Evolutionary conservation across 2,888 invertebrate species (phyloP).

Genomic region (Drosophila kuntzei): DNA sequence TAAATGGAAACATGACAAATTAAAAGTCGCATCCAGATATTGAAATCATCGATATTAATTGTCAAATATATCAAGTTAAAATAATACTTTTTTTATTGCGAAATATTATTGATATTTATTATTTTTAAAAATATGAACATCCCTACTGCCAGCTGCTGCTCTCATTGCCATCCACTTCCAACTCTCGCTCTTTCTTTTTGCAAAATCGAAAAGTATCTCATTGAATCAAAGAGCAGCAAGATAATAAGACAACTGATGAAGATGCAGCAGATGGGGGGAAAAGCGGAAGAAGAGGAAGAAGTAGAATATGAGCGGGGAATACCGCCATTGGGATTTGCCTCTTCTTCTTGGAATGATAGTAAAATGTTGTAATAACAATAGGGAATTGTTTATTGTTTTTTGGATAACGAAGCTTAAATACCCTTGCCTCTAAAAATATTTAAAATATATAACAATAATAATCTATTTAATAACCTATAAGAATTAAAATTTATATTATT

Average conservation of each 20-base stretch:
- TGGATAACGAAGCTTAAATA: conserved; percentile 1
- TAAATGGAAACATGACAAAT: no score
- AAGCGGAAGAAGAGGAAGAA: conserved; percentile 22
- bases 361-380: conserved; percentile 37
- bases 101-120: no score
- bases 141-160: conserved; percentile 19
- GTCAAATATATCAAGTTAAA: no score
- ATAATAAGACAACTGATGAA: conserved; percentile 27
- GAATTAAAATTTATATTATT: no score
- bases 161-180: background rate
- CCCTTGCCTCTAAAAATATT: no score
- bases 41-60: no score
- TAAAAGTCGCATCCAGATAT: no score
- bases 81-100: no score
- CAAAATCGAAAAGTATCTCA: conserved; percentile 59
- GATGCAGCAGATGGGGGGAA: background rate
- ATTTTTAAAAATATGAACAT: no score
- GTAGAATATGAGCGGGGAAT: conserved; percentile 28
- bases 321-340: conserved; percentile 14
- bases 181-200: background rate
- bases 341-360: conserved; percentile 26
- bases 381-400: background rate
- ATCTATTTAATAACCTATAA: no score
- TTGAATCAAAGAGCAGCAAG: conserved; percentile 42
- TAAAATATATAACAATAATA: no score